These are phyloP conservation scores for Amphimedon queenslandica DNA, from an alignment of 37 sponge, comb jelly and placozoan species.

Conservation along the genomic window DNA sequence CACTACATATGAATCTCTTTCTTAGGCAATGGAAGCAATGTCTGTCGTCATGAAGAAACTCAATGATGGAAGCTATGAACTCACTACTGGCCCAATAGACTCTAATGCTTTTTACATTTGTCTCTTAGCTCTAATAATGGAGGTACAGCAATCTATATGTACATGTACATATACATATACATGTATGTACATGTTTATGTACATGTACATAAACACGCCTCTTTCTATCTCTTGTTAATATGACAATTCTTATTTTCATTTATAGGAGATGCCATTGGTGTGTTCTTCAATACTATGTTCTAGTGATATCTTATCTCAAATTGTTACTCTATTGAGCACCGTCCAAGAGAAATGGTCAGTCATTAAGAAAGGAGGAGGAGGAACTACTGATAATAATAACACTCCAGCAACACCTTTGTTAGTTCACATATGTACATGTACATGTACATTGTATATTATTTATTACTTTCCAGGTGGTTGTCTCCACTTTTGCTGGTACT, in stretches of 20 bases:
- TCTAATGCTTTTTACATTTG: constrained; percentile 33
- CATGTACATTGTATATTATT: neutral
- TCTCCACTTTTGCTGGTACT: constrained; percentile 55
- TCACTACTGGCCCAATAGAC: neutral
- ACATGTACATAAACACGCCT: no score
- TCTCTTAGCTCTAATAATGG: constrained; percentile 53
- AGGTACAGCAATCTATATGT: constrained; percentile 15
- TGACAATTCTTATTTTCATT: no score
- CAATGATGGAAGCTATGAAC: constrained; percentile 8
- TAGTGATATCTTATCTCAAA: constrained; percentile 16
- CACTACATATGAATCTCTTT: neutral
- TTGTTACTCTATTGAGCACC: constrained; percentile 19
- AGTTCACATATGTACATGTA: neutral
- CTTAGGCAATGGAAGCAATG: constrained; percentile 14
- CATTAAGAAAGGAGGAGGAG: constrained; percentile 2
- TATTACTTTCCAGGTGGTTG: constrained; percentile 55
- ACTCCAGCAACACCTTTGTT: constrained; percentile 4
- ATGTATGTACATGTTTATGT: constrained; percentile 1
- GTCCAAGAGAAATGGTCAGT: constrained; percentile 17
- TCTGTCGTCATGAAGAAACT: neutral
- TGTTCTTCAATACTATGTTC: constrained; percentile 46
- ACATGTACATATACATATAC: neutral
- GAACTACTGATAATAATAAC: no score
- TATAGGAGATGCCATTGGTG: constrained; percentile 62
- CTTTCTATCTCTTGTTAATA: no score